Evolutionary conservation across 2,797 vertebrate genomes (phyloP), one percentile per base, ranked within the genome.

Genomic region (Microctenopoma lineatum): DNA sequence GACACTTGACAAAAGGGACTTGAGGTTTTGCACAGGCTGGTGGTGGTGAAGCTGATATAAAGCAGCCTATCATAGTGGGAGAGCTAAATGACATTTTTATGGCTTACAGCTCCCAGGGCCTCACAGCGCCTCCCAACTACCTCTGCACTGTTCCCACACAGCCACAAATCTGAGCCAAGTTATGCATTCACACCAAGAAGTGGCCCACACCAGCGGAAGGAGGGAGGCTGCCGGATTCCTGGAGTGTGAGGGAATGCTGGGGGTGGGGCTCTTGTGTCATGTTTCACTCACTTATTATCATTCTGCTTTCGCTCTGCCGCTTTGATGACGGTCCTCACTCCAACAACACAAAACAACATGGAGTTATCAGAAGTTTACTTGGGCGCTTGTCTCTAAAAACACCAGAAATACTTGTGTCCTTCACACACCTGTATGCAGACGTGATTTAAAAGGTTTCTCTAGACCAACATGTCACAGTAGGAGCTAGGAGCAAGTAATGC

Each of bases 191-290:
- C 92, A 92, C 84, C 75, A 44, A 87, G 89, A 87, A 85, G 80
- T 87, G 83, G 84, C 86, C 86, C 73, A 68, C 89, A 86, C 83
- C 83, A 86, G 74, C 75, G 63, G 88, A 83, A 88, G 89, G 81
- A 81, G 85, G 73, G 77, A 81, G 75, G 58, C 60, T 66, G 67
- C 84, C 75, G 76, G 89, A 90, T 86, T 93, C 90, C 93, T 96
- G 94, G 79, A 95, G 93, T 92, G 91, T 94, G 95, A 75, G 93
- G 92, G 75, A 93, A 94, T 88, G 94, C 93, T 94, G 52, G 47
- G 55, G 67, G 50, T 25, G 61, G n/a, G 54, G 15, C 7, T 42
- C 45, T 48, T 56, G 71, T 79, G 7, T 93, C 93, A 77, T 90
- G 90, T 91, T 92, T 94, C 88, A 67, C 73, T 94, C 93, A 94